Conservation (phyloP, 2,888 invertebrate species). For the Pristionchus entomophagus region DNA sequence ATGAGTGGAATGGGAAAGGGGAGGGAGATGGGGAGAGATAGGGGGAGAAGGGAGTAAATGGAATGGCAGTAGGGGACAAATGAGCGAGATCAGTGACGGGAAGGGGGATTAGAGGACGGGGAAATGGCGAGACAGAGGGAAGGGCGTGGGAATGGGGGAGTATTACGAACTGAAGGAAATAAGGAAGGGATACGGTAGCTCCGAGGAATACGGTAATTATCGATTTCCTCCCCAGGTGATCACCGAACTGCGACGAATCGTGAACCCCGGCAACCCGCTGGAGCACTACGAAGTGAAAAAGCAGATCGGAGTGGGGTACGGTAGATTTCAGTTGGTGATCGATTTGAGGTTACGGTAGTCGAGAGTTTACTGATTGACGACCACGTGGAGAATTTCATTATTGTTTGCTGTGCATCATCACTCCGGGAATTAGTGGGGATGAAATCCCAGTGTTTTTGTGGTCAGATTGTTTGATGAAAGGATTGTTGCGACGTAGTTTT, state of each 20-base stretch:
- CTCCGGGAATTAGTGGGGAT: too few relatives aligned
- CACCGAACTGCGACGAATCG: conserved; percentile 63
- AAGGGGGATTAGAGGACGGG: neutral
- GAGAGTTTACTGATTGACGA: neutral
- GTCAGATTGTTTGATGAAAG: neutral
- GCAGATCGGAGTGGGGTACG: conserved; percentile 88
- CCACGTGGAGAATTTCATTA: neutral
- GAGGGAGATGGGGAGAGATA: neutral
- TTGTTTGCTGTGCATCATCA: too few relatives aligned
- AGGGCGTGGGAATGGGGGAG: neutral
- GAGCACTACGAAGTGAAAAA: conserved; percentile 86
- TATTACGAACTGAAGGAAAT: neutral
- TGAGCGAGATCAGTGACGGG: neutral
- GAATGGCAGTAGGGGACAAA: neutral
- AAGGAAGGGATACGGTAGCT: neutral
- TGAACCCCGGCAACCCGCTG: conserved; percentile 84
- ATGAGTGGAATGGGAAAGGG: neutral
- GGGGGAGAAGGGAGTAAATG: neutral
- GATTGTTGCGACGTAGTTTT: neutral
- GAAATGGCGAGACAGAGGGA: neutral
- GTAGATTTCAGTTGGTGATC: neutral
- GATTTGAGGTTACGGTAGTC: neutral
- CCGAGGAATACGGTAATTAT: neutral
- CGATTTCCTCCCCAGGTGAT: conserved; percentile 59
- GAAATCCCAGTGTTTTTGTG: neutral